phyloP scores from a whole-genome alignment of 1,140 invertebrate genomes.

The Halyomorpha halys region DNA sequence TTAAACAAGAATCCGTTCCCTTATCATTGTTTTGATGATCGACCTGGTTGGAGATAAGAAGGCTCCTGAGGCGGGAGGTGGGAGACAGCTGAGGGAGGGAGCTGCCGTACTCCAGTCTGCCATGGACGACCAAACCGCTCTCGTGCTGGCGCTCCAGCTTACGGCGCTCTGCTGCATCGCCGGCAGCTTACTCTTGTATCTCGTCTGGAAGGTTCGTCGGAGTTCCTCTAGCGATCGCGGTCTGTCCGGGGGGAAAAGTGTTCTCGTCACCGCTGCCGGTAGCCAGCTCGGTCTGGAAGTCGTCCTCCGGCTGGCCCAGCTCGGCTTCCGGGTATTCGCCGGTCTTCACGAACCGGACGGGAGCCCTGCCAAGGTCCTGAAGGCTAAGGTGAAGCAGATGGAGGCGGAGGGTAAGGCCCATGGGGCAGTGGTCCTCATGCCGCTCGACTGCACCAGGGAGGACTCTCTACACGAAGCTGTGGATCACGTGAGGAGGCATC shows the following conservation, averaged over 20 bases:
- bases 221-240: constrained; percentile 14
- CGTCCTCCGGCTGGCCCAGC: constrained; percentile 51
- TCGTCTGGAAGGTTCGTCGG: constrained; percentile 58
- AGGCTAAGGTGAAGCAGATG: constrained; percentile 43
- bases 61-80: background rate
- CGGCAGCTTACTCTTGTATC: constrained; percentile 59
- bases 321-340: constrained; percentile 64
- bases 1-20: too few species aligned
- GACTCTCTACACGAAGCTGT: constrained; percentile 67
- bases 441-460: constrained; percentile 66
- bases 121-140: constrained; percentile 67
- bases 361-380: constrained; percentile 46
- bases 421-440: constrained; percentile 45
- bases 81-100: background rate
- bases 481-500: constrained; percentile 59
- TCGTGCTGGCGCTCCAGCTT: constrained; percentile 63
- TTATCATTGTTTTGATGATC: too few species aligned
- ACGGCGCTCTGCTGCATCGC: constrained; percentile 66
- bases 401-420: constrained; percentile 32
- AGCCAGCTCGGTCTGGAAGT: constrained; percentile 62
- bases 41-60: background rate
- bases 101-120: background rate
- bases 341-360: constrained; percentile 41
- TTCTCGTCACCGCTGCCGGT: constrained; percentile 65
- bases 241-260: constrained; percentile 35